Evolutionary conservation across 1,140 invertebrate species (phyloP).

Genomic region (Sycophila sp.): DNA sequence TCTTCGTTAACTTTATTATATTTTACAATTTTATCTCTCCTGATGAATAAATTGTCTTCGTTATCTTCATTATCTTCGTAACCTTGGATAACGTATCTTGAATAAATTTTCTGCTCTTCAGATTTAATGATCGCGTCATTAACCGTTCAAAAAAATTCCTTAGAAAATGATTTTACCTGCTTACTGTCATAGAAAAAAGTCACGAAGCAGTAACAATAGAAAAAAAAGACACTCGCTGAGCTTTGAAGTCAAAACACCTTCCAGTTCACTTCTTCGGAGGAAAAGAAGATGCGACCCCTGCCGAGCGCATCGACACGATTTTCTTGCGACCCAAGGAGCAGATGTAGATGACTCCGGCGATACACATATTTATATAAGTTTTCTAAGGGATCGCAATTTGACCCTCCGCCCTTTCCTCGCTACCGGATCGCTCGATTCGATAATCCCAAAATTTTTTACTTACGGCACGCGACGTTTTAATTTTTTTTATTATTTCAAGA

Average conservation of each 20-base stretch:
- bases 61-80: too few relatives aligned
- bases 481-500: not conserved
- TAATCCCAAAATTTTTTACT: too few relatives aligned
- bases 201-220: too few relatives aligned
- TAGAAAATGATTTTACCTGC: too few relatives aligned
- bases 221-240: not conserved
- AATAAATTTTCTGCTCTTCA: too few relatives aligned
- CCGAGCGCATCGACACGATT: not conserved
- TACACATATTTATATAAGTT: not conserved
- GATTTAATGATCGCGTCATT: too few relatives aligned
- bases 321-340: not conserved
- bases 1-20: too few relatives aligned
- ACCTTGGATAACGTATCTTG: too few relatives aligned
- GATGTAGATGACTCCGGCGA: constrained; percentile 15
- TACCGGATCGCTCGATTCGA: not conserved
- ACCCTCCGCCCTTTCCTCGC: not conserved
- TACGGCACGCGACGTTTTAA: not conserved
- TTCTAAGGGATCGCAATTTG: constrained; percentile 18
- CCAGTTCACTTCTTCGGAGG: not conserved
- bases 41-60: too few relatives aligned
- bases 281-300: not conserved
- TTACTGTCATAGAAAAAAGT: too few relatives aligned
- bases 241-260: not conserved
- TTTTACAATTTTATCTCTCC: too few relatives aligned
- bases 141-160: too few relatives aligned